Conservation (phyloP, 2,797 vertebrate genomes). For the Pteropus rufus region DNA sequence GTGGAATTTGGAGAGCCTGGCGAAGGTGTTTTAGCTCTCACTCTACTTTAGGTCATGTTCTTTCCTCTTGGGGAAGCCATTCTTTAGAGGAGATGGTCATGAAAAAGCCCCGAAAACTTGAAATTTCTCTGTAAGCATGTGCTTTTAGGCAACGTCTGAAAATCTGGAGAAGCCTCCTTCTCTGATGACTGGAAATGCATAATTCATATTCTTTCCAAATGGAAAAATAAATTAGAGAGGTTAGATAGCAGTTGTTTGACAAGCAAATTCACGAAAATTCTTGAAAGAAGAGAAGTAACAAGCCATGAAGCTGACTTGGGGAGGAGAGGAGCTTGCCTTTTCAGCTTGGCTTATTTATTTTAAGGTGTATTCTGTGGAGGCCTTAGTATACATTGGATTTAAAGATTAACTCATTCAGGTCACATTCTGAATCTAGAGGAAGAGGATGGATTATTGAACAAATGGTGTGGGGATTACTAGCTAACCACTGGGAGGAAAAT, state of each 20-base stretch:
- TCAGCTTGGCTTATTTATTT: background rate
- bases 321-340: background rate
- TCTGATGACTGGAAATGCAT: background rate
- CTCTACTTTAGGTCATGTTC: background rate
- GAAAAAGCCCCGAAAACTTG: background rate
- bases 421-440: background rate
- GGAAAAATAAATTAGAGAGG: background rate
- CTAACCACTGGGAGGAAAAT: constrained; percentile 50
- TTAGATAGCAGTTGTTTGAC: background rate
- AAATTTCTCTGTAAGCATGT: background rate
- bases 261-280: background rate
- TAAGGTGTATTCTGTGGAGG: background rate
- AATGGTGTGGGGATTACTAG: constrained; percentile 1
- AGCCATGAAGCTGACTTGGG: background rate
- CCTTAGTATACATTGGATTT: background rate
- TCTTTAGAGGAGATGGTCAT: background rate
- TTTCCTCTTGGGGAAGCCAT: background rate
- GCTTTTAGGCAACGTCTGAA: background rate
- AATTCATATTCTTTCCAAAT: background rate
- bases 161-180: background rate
- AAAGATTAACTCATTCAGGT: background rate
- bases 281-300: background rate
- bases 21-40: background rate
- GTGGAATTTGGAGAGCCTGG: background rate
- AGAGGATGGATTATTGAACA: background rate